Evolutionary conservation across 30 jellyfish, hydroid and myxozoan genomes (phyloP), one percentile per base, ranked within the genome.

Genomic region (Haliclystus octoradiatus): DNA sequence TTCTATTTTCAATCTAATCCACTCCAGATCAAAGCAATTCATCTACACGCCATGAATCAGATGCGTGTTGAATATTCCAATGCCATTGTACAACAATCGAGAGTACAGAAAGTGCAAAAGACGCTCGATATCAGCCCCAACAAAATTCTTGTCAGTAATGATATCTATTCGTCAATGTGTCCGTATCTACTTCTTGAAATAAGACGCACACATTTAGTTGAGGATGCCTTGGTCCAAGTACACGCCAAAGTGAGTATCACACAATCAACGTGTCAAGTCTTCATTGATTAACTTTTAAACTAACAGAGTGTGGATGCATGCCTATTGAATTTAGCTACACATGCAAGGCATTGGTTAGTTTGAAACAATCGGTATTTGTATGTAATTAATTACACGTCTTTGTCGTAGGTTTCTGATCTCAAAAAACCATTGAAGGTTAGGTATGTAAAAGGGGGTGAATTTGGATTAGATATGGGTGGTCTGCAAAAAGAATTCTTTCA

Each of bases 401-500:
- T 47, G n/a, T 47, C 60, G 13, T 47, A 87, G 94, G 51, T 47
- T 35, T 32, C 74, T 52, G 98, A 89, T 65, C 63, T 89, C 28
- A 89, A 89, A 64, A 89, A 89, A 72, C 98, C 95, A 2, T 66
- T 89, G 90, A 89, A 80, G 49, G 72, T 89, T 34, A 76, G 70
- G 46, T 89, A 73, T 63, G 79, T 77, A 15, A 83, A 79, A 1
- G 94, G 92, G 33, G 98, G 98, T 2, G 98, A 89, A 52, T 94
- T 78, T 52, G 98, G 98, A 1, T 66, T 89, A 24, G 98, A 89
- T 65, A 76, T 80, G 92, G 98, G 98, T 47, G 98, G 98, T 1
- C 81, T 89, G 5, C 95, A 81, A 70, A 89, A 89, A 35, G 98
- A 89, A 47, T 89, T 89, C 80, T 89, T 89, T 49, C 98, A 89